A percentile compares a stretch with the other conserved stretches of the same genome.
Evolutionary conservation across 1,140 invertebrate genomes (phyloP).

Genomic region (Centruroides sculpturatus): DNA sequence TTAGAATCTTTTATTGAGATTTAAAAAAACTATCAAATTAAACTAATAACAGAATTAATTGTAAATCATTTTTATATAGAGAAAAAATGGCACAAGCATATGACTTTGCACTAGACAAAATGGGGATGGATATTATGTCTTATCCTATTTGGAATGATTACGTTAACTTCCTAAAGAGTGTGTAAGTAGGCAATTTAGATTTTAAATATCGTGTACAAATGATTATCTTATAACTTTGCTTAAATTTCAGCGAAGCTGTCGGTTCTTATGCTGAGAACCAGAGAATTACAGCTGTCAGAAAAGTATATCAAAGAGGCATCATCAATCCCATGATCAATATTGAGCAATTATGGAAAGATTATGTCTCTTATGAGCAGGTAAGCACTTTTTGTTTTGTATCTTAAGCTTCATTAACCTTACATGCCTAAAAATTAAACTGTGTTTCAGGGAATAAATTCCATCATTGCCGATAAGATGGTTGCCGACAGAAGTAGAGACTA

Average conservation of each 20-base stretch:
- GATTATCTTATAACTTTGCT: background rate
- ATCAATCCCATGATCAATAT: conserved; percentile 96
- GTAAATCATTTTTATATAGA: conserved; percentile 34
- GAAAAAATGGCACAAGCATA: conserved; percentile 99
- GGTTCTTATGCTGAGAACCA: conserved; percentile 99
- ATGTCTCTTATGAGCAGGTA: conserved; percentile 57
- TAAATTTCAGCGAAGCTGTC: conserved; percentile 56
- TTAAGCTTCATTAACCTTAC: background rate
- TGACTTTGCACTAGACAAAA: conserved; percentile 97
- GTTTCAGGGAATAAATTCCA: conserved; percentile 79
- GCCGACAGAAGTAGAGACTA: conserved; percentile 84
- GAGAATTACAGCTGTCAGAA: conserved; percentile 91
- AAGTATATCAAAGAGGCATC: conserved; percentile 52
- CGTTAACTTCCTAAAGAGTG: conserved; percentile 89
- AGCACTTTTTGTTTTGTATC: conserved; percentile 5
- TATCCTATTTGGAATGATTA: conserved; percentile 97
- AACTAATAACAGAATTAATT: too few species aligned
- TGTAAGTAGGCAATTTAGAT: conserved; percentile 36
- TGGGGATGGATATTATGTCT: conserved; percentile 94
- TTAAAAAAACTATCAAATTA: too few species aligned
- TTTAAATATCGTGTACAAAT: background rate
- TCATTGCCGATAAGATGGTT: conserved; percentile 89
- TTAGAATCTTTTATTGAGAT: too few species aligned
- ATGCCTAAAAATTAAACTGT: too few species aligned
- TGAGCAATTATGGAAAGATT: conserved; percentile 97